Conservation (phyloP, 1,140 invertebrate species). For the Physella acuta region DNA sequence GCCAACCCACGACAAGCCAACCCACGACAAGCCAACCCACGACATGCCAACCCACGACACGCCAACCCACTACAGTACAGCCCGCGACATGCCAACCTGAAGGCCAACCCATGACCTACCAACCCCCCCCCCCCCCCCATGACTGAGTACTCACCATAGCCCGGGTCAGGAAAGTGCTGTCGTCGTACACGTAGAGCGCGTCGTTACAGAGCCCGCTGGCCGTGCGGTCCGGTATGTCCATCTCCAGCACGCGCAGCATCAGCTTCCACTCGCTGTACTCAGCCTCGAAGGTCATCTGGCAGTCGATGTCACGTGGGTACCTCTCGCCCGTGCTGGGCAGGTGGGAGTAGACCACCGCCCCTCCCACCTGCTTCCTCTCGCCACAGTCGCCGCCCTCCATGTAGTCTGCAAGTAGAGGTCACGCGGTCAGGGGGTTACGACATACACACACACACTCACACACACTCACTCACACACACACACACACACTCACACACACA, state of each 20-base stretch:
- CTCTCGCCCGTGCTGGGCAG: slow-evolving; percentile 28
- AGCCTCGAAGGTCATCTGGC: slow-evolving; percentile 50
- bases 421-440: background rate
- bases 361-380: slow-evolving; percentile 46
- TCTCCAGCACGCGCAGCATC: slow-evolving; percentile 48
- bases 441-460: background rate
- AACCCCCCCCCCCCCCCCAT: no score
- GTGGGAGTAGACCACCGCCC: slow-evolving; percentile 53
- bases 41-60: no score
- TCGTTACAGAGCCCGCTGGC: slow-evolving; percentile 51
- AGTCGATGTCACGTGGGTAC: slow-evolving; percentile 44
- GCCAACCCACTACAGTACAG: no score
- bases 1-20: no score
- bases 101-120: no score
- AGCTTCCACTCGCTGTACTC: slow-evolving; percentile 50
- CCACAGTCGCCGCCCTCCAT: slow-evolving; percentile 50
- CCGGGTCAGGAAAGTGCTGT: slow-evolving; percentile 38
- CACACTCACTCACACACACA: slow-evolving; percentile 10
- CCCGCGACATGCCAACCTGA: no score
- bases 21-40: no score
- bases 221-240: slow-evolving; percentile 52
- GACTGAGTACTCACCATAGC: slow-evolving; percentile 49
- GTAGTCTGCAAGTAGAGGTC: slow-evolving; percentile 45
- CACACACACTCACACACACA: slow-evolving; percentile 19
- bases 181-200: slow-evolving; percentile 55